Evolutionary conservation across 2,888 invertebrate genomes (phyloP), one percentile per base, ranked within the genome.

Genomic region (Dicyrtomina minuta): DNA sequence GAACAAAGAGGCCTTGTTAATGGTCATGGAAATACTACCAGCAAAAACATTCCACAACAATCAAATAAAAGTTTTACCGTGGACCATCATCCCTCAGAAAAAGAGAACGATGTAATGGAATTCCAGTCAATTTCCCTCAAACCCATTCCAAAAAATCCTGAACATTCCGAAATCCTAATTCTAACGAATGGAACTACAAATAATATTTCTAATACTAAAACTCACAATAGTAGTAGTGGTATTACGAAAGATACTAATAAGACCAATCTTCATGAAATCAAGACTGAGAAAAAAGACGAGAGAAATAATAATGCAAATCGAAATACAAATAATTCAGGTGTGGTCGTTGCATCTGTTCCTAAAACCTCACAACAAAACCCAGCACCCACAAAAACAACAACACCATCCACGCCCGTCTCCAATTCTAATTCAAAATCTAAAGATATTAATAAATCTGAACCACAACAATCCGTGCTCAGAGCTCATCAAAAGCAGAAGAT

Each of bases 401-500:
- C 51, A 20, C 22, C 64, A 49, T n/a, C 20, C 22, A 44, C 26
- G 17, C 15, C 15, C n/a, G 59, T 59, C 8, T 17, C 33, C 20
- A 59, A 41, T 20, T 17, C 41, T n/a, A 59, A 59, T 6, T 17
- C 33, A 8, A 59, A 41, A 41, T 17, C 41, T n/a, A 59, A 59
- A 59, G 51, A 51, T 3, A 17, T 22, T 51, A 17, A 53, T n/a
- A 66, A 66, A 39, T 17, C 58, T 17, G 46, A 58, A 17, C n/a
- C 43, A 20, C 46, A 55, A 20, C 61, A 70, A 41, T 58, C 66
- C 17, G 44, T 64, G n/a, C 66, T 77, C 20, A 33, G 77, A 62
- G 66, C 70, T 24, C 74, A 76, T 72, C 76, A 77, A 62, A 77
- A 79, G 55, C 78, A 78, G 64, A 75, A 77, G 65, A 73, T 76